Percentiles rank a stretch among this genome's conserved stretches.
These are phyloP conservation scores for Betta splendens DNA, from an alignment of 2,797 vertebrate genomes.

Conservation along the genomic window DNA sequence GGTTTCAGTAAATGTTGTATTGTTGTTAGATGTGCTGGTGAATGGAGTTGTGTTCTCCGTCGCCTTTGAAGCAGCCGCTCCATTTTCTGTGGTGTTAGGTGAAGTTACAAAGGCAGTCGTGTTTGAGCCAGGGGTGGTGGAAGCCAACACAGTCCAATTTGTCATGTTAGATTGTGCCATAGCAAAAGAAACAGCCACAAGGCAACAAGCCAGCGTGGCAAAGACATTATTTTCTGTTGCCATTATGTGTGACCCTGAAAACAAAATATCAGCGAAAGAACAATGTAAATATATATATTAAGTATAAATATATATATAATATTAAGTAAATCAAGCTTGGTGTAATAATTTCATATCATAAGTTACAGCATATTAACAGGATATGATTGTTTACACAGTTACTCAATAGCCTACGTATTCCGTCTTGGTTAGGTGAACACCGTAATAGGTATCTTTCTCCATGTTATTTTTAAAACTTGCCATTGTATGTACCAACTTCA, in stretches of 20 bases:
- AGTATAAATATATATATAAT: too few species aligned
- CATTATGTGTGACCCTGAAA: slow-evolving; percentile 21
- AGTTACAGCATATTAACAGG: neutral
- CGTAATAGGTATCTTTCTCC: slow-evolving; percentile 1
- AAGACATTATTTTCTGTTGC: slow-evolving; percentile 46
- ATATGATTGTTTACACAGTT: slow-evolving; percentile 2
- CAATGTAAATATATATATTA: too few species aligned
- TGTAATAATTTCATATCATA: too few species aligned
- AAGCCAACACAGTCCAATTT: neutral
- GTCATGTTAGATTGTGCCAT: slow-evolving; percentile 4
- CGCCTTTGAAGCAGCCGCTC: slow-evolving; percentile 10
- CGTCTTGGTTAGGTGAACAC: neutral
- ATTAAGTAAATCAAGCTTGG: neutral
- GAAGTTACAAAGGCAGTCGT: neutral
- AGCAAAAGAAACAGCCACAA: slow-evolving; percentile 42
- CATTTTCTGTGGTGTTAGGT: slow-evolving; percentile 3
- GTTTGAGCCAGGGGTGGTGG: slow-evolving; percentile 9
- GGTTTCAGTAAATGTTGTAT: slow-evolving; percentile 17
- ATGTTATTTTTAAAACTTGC: neutral
- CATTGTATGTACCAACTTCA: neutral
- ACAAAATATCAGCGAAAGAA: slow-evolving; percentile 17
- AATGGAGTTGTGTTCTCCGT: slow-evolving; percentile 11
- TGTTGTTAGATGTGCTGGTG: slow-evolving; percentile 7
- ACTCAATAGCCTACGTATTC: neutral
- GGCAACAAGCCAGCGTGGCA: slow-evolving; percentile 37